Evolutionary conservation across 2,888 invertebrate genomes (phyloP).

Genomic region (Dioctria rufipes): DNA sequence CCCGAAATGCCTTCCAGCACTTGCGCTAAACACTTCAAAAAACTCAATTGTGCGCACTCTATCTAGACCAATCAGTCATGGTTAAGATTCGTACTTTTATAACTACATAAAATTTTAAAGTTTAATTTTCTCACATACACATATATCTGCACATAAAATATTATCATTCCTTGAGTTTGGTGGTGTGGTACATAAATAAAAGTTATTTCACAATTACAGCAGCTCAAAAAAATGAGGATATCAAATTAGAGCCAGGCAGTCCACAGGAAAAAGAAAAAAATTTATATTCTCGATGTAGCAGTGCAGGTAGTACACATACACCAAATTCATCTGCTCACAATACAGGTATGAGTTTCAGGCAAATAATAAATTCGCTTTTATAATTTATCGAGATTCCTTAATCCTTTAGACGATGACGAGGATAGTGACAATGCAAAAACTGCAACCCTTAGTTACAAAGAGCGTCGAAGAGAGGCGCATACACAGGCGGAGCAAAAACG

Average conservation of each 20-base stretch:
- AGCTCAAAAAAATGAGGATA: constrained; percentile 55
- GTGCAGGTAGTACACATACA: constrained; percentile 84
- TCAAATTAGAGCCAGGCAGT: constrained; percentile 76
- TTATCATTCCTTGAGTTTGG: too few relatives aligned
- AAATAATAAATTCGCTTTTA: constrained; percentile 56
- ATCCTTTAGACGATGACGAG: constrained; percentile 75
- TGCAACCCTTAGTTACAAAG: constrained; percentile 87
- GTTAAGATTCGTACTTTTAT: too few relatives aligned
- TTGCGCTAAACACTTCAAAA: too few relatives aligned
- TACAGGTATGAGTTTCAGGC: constrained; percentile 74
- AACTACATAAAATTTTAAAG: too few relatives aligned
- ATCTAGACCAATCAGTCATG: too few relatives aligned
- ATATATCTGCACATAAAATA: too few relatives aligned
- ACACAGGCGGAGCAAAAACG: constrained; percentile 97
- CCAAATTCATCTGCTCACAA: constrained; percentile 86
- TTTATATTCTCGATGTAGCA: constrained; percentile 82
- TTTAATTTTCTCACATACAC: too few relatives aligned
- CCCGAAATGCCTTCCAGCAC: too few relatives aligned
- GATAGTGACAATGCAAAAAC: constrained; percentile 76
- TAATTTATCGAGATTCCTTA: background rate
- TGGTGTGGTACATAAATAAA: too few relatives aligned
- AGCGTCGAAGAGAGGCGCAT: constrained; percentile 93
- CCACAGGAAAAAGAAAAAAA: constrained; percentile 73
- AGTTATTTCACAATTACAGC: background rate
- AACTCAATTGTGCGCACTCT: too few relatives aligned